Evolutionary conservation across 2,797 vertebrate species (phyloP).

Genomic region (Toxotes lorentzi): DNA sequence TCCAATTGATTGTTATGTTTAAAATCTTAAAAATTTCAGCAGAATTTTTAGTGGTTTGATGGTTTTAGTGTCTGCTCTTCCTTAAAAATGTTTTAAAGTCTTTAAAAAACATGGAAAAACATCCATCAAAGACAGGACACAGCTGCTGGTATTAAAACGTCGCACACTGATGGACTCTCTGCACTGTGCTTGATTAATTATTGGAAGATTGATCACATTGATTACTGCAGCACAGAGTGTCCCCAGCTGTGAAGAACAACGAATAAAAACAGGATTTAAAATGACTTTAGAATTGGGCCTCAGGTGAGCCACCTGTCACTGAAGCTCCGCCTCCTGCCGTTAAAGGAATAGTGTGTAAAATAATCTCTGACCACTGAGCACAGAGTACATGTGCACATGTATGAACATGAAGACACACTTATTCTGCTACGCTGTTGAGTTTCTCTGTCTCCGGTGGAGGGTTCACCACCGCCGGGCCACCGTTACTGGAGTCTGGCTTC

Average conservation of each 20-base stretch:
- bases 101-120: neutral
- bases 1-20: neutral
- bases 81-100: neutral
- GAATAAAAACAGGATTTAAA: conserved; percentile 1
- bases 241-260: neutral
- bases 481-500: neutral
- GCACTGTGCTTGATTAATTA: neutral
- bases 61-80: conserved; percentile 38
- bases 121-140: neutral
- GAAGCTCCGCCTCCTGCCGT: conserved; percentile 21
- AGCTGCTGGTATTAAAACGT: neutral
- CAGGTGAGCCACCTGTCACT: neutral
- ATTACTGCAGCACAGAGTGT: neutral
- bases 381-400: rapidly evolving
- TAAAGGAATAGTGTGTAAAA: conserved; percentile 19
- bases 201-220: neutral
- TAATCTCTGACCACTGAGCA: conserved; percentile 5
- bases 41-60: conserved; percentile 34
- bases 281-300: neutral
- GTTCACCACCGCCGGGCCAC: rapidly evolving
- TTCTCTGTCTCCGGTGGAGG: conserved; percentile 49
- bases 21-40: neutral
- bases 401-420: neutral
- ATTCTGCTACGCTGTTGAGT: conserved; percentile 24
- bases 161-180: neutral